Conservation (phyloP, 2,797 vertebrate genomes). For the Chelon labrosus region DNA sequence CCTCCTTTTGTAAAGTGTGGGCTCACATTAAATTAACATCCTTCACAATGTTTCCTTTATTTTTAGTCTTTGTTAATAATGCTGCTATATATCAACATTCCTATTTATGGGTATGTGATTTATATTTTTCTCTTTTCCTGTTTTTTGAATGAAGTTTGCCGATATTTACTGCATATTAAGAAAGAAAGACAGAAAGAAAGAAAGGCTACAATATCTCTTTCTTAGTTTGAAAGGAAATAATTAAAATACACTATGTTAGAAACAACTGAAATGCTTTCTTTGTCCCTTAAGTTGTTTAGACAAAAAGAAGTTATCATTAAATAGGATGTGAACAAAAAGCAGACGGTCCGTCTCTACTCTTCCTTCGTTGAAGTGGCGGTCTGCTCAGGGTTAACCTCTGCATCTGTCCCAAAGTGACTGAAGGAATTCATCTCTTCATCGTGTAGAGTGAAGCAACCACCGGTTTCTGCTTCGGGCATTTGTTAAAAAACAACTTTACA, state of each 20-base stretch:
- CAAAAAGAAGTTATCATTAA: constrained; percentile 12
- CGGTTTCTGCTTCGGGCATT: background rate
- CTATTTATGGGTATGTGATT: background rate
- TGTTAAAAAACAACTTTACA: constrained; percentile 20
- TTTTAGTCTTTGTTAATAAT: constrained; percentile 25
- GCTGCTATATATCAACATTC: background rate
- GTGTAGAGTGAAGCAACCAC: background rate
- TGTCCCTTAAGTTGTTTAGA: background rate
- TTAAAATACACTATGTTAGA: background rate
- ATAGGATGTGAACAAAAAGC: background rate
- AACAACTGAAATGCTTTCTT: constrained; percentile 24
- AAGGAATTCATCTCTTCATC: constrained; percentile 21
- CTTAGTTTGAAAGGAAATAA: constrained; percentile 11
- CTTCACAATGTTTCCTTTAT: constrained; percentile 13
- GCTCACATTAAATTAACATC: constrained; percentile 5
- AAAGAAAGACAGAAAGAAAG: background rate
- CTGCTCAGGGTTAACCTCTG: constrained; percentile 40
- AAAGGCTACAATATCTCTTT: background rate
- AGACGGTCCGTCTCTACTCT: rapidly evolving
- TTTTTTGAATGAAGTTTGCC: constrained; percentile 2
- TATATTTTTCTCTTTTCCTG: background rate
- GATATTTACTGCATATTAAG: background rate
- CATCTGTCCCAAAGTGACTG: constrained; percentile 9
- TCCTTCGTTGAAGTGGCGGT: background rate
- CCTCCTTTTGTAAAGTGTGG: background rate